Conservation (phyloP, 1,140 invertebrate genomes). For the Dreissena rostriformis region DNA sequence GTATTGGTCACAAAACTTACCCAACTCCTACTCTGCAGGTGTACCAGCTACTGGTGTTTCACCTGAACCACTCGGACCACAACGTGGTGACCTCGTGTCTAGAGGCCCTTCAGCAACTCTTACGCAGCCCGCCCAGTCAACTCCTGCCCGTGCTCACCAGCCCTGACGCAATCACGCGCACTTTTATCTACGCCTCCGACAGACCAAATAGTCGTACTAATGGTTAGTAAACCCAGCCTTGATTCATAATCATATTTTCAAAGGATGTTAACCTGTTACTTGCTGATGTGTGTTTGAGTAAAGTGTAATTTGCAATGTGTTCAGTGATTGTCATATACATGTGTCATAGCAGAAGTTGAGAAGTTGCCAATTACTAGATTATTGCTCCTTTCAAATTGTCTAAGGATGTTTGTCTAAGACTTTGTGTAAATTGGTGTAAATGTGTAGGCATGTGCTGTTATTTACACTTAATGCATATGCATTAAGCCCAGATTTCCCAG, state of each 20-base stretch:
- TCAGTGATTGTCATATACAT: too few relatives aligned
- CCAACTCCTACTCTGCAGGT: constrained; percentile 83
- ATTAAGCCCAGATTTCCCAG: background rate
- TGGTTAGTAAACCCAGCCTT: constrained; percentile 16
- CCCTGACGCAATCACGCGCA: constrained; percentile 82
- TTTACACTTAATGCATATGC: background rate
- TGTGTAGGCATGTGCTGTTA: too few relatives aligned
- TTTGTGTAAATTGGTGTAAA: too few relatives aligned
- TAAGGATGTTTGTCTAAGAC: too few relatives aligned
- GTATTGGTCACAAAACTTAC: too few relatives aligned
- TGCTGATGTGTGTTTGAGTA: constrained; percentile 12
- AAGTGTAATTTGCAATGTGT: background rate
- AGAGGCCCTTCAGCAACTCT: constrained; percentile 89
- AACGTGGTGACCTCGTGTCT: constrained; percentile 92
- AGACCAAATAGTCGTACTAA: constrained; percentile 4
- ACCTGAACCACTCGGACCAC: constrained; percentile 88
- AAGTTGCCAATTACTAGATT: background rate
- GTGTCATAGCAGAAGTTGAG: background rate
- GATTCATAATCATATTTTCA: too few relatives aligned
- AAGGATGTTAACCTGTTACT: background rate
- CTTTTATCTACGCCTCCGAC: constrained; percentile 61
- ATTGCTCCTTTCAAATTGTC: too few relatives aligned
- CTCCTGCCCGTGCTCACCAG: constrained; percentile 85
- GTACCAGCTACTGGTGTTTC: constrained; percentile 91
- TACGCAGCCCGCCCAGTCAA: constrained; percentile 86